Percentiles rank a stretch among this genome's conserved stretches.
These are phyloP conservation scores for Lamprologus sp. DNA, from an alignment of 2,113 vertebrate species.

Conservation along the genomic window DNA sequence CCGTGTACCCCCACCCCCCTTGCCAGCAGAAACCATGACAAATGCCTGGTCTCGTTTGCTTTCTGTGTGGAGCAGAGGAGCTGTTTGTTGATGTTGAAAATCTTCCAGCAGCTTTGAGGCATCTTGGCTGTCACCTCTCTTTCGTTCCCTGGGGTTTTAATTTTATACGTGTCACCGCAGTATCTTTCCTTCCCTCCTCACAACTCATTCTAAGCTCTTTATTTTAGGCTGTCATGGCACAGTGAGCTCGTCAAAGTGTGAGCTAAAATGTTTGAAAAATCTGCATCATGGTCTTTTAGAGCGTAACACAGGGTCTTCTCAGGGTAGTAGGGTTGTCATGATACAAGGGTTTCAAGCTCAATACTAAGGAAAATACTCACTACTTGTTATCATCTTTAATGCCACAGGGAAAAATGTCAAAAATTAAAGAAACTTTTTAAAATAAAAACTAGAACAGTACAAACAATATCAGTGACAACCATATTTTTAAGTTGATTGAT, in stretches of 20 bases:
- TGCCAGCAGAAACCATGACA: not conserved
- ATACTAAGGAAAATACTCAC: not conserved
- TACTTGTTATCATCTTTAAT: not conserved
- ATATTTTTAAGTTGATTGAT: not conserved
- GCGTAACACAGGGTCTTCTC: not conserved
- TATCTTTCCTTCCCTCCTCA: not conserved
- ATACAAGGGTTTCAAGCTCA: not conserved
- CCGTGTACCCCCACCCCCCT: too few species aligned
- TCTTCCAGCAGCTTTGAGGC: not conserved
- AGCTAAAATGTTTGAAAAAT: not conserved
- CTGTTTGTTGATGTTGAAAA: not conserved
- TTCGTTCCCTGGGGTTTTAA: not conserved
- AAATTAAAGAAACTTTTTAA: fast-evolving
- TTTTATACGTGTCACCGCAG: not conserved
- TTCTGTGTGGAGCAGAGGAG: not conserved
- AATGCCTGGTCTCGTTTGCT: not conserved
- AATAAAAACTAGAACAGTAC: not conserved
- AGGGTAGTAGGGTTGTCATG: not conserved
- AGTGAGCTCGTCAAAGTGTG: not conserved
- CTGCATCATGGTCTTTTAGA: not conserved
- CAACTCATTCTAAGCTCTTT: not conserved
- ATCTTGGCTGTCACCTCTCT: not conserved
- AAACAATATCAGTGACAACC: not conserved
- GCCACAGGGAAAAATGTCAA: not conserved
- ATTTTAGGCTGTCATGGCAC: conserved; percentile 10